Percentiles rank a stretch among this genome's conserved stretches.
Evolutionary conservation across 2,888 invertebrate species (phyloP).

Genomic region (Thumatha senex): DNA sequence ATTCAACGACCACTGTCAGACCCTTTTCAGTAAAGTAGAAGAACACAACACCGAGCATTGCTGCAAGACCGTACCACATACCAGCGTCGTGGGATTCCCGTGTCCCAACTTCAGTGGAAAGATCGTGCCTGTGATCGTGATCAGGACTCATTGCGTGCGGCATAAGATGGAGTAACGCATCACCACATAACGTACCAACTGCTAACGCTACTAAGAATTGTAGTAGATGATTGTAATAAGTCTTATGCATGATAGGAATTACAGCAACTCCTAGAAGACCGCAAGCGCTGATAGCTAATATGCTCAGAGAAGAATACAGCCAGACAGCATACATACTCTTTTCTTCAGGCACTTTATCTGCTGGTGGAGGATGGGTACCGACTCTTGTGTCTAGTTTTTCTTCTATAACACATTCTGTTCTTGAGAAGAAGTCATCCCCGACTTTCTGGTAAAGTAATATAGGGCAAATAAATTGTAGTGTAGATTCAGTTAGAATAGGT

Average conservation of each 20-base stretch:
- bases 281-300: constrained; percentile 92
- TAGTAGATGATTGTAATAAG: constrained; percentile 93
- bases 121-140: constrained; percentile 50
- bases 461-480: constrained; percentile 85
- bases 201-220: constrained; percentile 97
- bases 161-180: constrained; percentile 95
- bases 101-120: constrained; percentile 28
- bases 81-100: constrained; percentile 84
- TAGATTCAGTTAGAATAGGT: constrained; percentile 51
- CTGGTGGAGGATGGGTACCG: constrained; percentile 16
- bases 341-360: constrained; percentile 44
- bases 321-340: constrained; percentile 86
- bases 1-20: constrained; percentile 90
- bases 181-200: constrained; percentile 95
- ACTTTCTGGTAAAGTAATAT: constrained; percentile 87
- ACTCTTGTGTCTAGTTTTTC: constrained; percentile 36
- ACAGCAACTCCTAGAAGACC: constrained; percentile 94
- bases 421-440: constrained; percentile 78
- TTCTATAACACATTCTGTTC: constrained; percentile 82
- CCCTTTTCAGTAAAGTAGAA: constrained; percentile 95
- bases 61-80: constrained; percentile 94
- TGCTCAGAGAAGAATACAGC: constrained; percentile 92
- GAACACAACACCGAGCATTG: constrained; percentile 91
- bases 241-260: constrained; percentile 95
- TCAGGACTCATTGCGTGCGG: constrained; percentile 89